Base-by-base conservation (phyloP, 1,140 invertebrate genomes). In the Chironomus striatipennis region DNA sequence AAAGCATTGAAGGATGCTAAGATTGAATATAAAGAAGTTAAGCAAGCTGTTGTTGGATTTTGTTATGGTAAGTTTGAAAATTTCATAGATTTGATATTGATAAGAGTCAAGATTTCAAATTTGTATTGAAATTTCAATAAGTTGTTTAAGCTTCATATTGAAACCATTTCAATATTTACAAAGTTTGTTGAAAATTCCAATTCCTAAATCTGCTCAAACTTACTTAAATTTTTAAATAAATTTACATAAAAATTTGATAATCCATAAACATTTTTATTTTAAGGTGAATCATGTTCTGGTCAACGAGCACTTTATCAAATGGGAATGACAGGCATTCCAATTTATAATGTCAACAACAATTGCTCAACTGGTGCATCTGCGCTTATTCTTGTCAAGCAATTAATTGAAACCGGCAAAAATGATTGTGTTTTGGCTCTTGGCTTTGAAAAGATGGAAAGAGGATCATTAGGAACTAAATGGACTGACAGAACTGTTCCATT, bases 311-410 rank as follows among this genome's bases (percentile, higher is more conserved):
- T 99, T 1, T 99, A 99, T 83, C 90, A 96, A 82, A 84, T 99
- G 57, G 98, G 98, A 57, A 90, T 99, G 87, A 98, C 90, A 67
- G 98, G 97, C 20, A 98, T 99, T 78, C 98, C 98, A 9, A 91
- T 99, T 76, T 97, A 93, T 84, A 99, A 99, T 86, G 97, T 98
- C 0, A 98, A 99, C 83, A 99, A 99, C 80, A 98, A 98, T 80
- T 99, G 98, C 81, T 92, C 97, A 0, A 98, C 96, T 18, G 98
- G 98, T 10, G 94, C 97, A 0, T 94, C 93, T 74, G 97, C 97
- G 3, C 81, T 99, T 0, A 88, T 90, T 75, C 83, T 99, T 79
- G 96, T 90, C 0, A 97, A 97, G 80, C 94, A 98, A 82, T 86
- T 98, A 9, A 85, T 99, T 18, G 90, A 96, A 84, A 88, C 91